Evolutionary conservation across 2,888 invertebrate genomes (phyloP).

Genomic region (Orchesella flavescens): DNA sequence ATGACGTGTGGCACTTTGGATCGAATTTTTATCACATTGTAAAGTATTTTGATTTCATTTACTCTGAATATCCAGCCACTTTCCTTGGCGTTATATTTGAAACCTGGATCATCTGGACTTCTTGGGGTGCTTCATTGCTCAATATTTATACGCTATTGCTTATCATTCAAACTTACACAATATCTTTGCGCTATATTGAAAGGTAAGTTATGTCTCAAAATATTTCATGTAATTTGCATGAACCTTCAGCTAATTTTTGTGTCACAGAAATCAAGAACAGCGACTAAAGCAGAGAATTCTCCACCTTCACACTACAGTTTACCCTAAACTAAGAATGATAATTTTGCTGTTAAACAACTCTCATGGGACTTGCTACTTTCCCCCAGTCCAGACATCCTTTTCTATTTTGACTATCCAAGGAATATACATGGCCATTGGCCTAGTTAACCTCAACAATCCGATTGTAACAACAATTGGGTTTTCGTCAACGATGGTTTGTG

Average conservation of each 20-base stretch:
- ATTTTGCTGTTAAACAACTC: not conserved
- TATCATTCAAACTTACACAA: conserved; percentile 4
- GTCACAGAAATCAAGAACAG: not conserved
- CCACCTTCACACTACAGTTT: not conserved
- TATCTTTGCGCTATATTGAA: not conserved
- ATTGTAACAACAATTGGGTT: not conserved
- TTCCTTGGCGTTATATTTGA: conserved; percentile 4
- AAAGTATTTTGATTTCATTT: conserved; percentile 1
- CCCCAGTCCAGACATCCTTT: not conserved
- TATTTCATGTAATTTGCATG: not conserved
- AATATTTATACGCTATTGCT: not conserved
- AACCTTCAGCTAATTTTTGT: not conserved
- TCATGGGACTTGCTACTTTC: not conserved
- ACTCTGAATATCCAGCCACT: conserved; percentile 11
- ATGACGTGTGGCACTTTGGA: not conserved
- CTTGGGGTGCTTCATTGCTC: not conserved
- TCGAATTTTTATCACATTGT: not conserved
- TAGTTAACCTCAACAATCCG: not conserved
- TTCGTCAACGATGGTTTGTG: not conserved
- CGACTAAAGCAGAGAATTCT: too few relatives aligned
- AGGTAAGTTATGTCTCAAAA: not conserved
- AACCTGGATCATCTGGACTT: not conserved
- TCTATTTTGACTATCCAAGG: not conserved
- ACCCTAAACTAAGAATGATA: not conserved
- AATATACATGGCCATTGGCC: not conserved